A percentile compares a stretch with the other conserved stretches of the same genome.
Conservation (phyloP, 2,797 vertebrate species). For the Sciurus vulgaris region DNA sequence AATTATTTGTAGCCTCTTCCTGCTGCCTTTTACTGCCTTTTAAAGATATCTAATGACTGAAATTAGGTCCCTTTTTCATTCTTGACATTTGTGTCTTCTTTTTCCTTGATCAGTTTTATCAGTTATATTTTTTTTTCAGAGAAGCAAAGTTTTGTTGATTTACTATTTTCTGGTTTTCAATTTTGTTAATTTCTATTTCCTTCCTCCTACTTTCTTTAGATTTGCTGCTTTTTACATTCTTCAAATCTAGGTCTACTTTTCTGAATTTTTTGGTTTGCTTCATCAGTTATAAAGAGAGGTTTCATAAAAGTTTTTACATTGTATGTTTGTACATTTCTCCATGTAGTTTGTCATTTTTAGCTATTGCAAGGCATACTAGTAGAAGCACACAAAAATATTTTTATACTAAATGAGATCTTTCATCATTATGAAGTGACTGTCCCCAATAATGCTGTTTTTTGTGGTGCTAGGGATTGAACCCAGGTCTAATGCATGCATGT, state of each 20-base stretch:
- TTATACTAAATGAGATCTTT: not conserved
- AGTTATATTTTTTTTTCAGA: not conserved
- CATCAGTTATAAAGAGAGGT: not conserved
- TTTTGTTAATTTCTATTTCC: not conserved
- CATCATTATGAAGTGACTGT: not conserved
- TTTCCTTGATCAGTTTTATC: slow-evolving; percentile 5
- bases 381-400: not conserved
- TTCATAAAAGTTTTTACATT: not conserved
- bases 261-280: not conserved
- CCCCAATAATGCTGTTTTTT: not conserved
- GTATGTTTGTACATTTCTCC: not conserved
- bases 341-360: not conserved
- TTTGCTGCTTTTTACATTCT: not conserved
- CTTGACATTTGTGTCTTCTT: not conserved
- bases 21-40: not conserved
- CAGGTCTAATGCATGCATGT: too few species aligned
- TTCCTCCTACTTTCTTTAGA: not conserved
- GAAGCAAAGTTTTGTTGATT: not conserved
- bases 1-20: not conserved
- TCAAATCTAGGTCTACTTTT: not conserved
- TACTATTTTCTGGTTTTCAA: not conserved
- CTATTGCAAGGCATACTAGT: not conserved
- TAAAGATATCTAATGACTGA: not conserved
- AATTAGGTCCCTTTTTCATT: not conserved
- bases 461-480: too few species aligned